Base-by-base conservation (phyloP, 2,113 vertebrate species). In the Epinephelus fuscoguttatus region DNA sequence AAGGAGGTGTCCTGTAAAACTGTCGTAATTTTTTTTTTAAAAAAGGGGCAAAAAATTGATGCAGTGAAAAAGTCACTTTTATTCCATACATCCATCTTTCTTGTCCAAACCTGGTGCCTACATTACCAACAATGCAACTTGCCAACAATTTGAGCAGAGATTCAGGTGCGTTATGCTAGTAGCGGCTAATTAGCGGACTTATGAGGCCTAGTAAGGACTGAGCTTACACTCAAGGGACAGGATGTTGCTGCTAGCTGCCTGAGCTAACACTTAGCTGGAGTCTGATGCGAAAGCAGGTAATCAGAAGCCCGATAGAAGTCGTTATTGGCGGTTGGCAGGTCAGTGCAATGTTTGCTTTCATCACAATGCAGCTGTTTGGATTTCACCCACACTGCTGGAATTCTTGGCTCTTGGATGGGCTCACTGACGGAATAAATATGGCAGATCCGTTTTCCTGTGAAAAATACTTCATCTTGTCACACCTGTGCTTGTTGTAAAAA, bases 241-340 rank as follows among this genome's bases (percentile, higher is more conserved):
- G 78, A 75, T 62, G 61, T 27, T 63, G 47, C 27, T 60, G 64
- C 59, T 53, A 12, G 60, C 12, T 19, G 81, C 69, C 62, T 19
- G 81, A 73, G 70, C 70, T 57, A 53, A 67, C 11, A 47, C 67
- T 70, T 33, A 70, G 64, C 64, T 78, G 62, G 50, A 47, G 50
- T 47, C 40, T 78, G 79, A 79, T 83, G 75, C 78, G 64, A 59
- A 69, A 87, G 79, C 81, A 87, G 61, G 40, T 70, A 70, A 86
- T 84, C 63, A 47, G 74, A 70, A 19, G 19, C 75, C 19, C 6
- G 52, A 69, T 21, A 27, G 33, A 47, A 56, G 57, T 76, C 0
- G 15, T 42, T 25, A 25, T 25, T 25, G 25, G 25, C 25, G 1
- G 25, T 25, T 25, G 25, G 25, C 25, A 25, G 25, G 25, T 25